These are phyloP conservation scores for Copsychus sechellarum DNA, from an alignment of 2,113 vertebrate genomes.

Conservation along the genomic window DNA sequence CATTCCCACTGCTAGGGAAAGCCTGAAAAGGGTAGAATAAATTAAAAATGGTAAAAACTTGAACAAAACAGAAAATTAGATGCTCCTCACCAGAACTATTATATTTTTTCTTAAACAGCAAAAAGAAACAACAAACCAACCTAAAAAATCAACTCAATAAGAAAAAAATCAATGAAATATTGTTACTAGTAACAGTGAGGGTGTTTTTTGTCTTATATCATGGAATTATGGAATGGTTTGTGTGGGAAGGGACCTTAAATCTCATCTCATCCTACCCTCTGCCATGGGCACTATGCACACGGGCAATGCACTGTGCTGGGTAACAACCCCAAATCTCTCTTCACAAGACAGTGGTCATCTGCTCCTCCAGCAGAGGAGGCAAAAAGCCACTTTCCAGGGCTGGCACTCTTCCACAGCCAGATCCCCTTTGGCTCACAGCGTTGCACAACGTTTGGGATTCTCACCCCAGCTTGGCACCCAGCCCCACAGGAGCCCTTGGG, in stretches of 20 bases:
- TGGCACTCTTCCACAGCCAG: neutral
- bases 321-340: neutral
- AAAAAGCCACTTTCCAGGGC: neutral
- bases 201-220: neutral
- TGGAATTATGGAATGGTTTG: neutral
- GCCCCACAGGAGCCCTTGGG: neutral
- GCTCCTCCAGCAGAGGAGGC: neutral
- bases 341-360: neutral
- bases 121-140: neutral
- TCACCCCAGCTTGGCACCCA: neutral
- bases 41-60: neutral
- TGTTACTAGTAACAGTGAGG: neutral
- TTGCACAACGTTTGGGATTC: neutral
- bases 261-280: neutral
- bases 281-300: neutral
- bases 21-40: neutral
- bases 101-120: neutral
- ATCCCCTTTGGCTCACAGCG: fast-evolving
- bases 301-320: fast-evolving
- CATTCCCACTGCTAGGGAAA: neutral
- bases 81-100: neutral
- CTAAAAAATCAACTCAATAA: neutral
- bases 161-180: fast-evolving
- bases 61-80: neutral
- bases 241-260: neutral